These are phyloP conservation scores for Scophthalmus maximus DNA, from an alignment of 2,113 vertebrate species.

Conservation along the genomic window DNA sequence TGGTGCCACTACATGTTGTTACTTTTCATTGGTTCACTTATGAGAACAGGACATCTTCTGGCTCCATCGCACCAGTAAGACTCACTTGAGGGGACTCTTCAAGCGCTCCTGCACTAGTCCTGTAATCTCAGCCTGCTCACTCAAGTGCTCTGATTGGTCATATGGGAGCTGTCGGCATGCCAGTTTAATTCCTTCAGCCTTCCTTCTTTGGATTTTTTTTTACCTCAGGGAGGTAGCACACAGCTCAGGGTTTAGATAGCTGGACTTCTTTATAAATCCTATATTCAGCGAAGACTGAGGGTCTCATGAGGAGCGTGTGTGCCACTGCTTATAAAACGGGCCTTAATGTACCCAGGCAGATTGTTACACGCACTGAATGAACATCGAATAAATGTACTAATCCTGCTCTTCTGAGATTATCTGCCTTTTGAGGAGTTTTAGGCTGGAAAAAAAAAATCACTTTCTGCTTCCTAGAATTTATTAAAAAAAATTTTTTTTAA, in stretches of 20 bases:
- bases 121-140: slow-evolving; percentile 57
- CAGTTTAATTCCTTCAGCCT: slow-evolving; percentile 58
- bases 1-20: slow-evolving; percentile 20
- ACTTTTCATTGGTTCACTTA: slow-evolving; percentile 25
- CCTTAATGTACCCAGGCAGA: slow-evolving; percentile 15
- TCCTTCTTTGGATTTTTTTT: slow-evolving; percentile 31
- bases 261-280: slow-evolving; percentile 20
- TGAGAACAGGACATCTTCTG: slow-evolving; percentile 47
- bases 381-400: slow-evolving; percentile 36
- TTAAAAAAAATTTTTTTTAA: slow-evolving; percentile 12
- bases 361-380: slow-evolving; percentile 27
- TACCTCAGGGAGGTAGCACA: slow-evolving; percentile 17
- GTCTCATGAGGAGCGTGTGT: slow-evolving; percentile 14
- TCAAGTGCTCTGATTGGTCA: slow-evolving; percentile 35
- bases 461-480: slow-evolving; percentile 36
- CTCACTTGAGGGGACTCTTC: slow-evolving; percentile 53
- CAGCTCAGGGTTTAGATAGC: slow-evolving; percentile 19
- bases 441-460: slow-evolving; percentile 17
- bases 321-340: slow-evolving; percentile 17
- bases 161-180: slow-evolving; percentile 50
- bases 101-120: slow-evolving; percentile 32
- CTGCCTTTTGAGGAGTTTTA: slow-evolving; percentile 50
- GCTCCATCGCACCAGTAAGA: slow-evolving; percentile 33
- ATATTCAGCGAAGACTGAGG: slow-evolving; percentile 19
- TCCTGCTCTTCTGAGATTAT: slow-evolving; percentile 53